Base-by-base conservation (phyloP, 2,113 vertebrate species). In the Promerops cafer region DNA sequence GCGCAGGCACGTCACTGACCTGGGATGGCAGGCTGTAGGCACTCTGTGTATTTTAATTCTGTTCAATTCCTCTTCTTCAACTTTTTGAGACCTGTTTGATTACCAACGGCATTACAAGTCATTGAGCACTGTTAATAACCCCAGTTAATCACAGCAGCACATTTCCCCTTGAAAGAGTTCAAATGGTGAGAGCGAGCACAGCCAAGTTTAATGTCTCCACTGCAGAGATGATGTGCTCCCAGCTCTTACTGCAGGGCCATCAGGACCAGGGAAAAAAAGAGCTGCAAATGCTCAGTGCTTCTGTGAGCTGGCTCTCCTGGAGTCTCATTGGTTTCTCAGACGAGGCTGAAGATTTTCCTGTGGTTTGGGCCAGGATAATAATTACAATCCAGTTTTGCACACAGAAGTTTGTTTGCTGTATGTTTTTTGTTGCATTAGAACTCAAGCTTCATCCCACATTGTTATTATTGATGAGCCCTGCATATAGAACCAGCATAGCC, bases 91-190 rank as follows among this genome's bases (percentile, higher is more conserved):
- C 95, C 89, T 90, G 39, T 93, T 95, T 88, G 90, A 90, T 83
- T 92, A 83, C 42, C 68, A 53, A 13, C 52, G 89, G 72, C 86
- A 90, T 93, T 77, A 78, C 86, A 94, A 86, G 79, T 83, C 79
- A 74, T 77, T 90, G 90, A 92, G 76, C 56, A 31, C 80, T 81
- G 80, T 44, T 96, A 96, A 90, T 95, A 90, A 87, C 35, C 64
- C 60, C 83, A 47, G 80, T 87, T 97, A 92, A 96, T 96, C 65
- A 84, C 77, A 85, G 87, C 52, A 82, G 65, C 66, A 42, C 52
- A 24, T 94, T 89, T 95, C 94, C 74, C 83, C 93, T 91, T 94
- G 89, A 45, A 94, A 72, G 77, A 87, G 83, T 91, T 96, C 87
- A 94, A 68, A 76, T 6, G 13, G 65, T 65, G 83, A 91, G 61